phyloP scores from a whole-genome alignment of 2,888 invertebrate genomes.

The Coenonympha arcania region DNA sequence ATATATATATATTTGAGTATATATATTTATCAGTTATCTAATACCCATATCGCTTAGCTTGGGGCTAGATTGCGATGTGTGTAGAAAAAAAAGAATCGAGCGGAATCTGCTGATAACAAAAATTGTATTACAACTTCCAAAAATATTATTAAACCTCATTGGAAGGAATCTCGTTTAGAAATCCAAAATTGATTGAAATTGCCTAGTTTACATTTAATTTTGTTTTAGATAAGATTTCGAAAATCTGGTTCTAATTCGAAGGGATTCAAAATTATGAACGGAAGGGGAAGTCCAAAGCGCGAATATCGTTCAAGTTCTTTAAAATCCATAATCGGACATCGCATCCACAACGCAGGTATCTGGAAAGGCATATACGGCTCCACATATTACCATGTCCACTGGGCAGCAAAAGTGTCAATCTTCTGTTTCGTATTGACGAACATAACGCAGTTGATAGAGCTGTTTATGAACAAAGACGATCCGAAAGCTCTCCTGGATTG shows the following conservation, averaged over 20 bases:
- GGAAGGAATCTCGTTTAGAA: too few relatives aligned
- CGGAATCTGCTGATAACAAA: too few relatives aligned
- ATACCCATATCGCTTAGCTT: background rate
- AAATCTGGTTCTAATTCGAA: background rate
- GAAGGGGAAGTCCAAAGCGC: background rate
- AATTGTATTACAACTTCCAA: too few relatives aligned
- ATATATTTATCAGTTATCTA: too few relatives aligned
- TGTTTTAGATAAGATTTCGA: background rate
- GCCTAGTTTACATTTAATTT: background rate
- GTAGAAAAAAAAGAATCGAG: too few relatives aligned
- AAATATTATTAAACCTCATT: too few relatives aligned
- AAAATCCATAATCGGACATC: constrained; percentile 24
- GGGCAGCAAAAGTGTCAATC: constrained; percentile 34
- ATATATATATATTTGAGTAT: too few relatives aligned
- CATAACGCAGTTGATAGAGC: constrained; percentile 38
- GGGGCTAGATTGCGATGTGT: too few relatives aligned
- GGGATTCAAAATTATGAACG: background rate
- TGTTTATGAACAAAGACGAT: constrained; percentile 39
- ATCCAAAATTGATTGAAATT: too few relatives aligned
- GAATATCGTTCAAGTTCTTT: too few relatives aligned
- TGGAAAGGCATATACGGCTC: constrained; percentile 24
- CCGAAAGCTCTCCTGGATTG: constrained; percentile 45
- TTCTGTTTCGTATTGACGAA: constrained; percentile 37
- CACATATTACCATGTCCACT: too few relatives aligned
- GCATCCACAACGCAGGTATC: constrained; percentile 37